These are phyloP conservation scores for Campoplex capitator DNA, from an alignment of 2,888 invertebrate genomes.

Conservation along the genomic window DNA sequence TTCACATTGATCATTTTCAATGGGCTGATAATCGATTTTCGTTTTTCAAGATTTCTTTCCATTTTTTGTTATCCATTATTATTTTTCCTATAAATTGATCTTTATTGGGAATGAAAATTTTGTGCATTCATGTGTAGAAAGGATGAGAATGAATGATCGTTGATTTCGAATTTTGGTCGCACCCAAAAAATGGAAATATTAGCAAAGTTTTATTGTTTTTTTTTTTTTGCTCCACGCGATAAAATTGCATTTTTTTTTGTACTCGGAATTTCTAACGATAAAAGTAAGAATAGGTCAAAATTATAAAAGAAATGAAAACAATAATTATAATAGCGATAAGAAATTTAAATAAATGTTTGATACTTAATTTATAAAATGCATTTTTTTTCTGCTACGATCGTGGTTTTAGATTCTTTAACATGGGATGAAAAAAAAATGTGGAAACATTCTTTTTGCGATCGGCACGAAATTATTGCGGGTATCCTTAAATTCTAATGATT, in stretches of 20 bases:
- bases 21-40: neutral
- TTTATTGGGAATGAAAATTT: neutral
- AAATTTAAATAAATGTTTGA: neutral
- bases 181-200: neutral
- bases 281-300: neutral
- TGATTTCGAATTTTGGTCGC: neutral
- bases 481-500: conserved; percentile 67
- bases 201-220: neutral
- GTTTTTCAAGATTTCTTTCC: neutral
- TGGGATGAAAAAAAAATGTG: neutral
- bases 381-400: neutral
- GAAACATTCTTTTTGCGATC: conserved; percentile 15
- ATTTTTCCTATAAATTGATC: neutral
- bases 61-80: neutral
- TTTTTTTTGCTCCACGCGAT: neutral
- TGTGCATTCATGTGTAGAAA: neutral
- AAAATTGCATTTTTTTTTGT: neutral
- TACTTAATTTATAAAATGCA: neutral
- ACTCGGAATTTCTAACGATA: neutral
- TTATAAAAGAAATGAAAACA: neutral
- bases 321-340: neutral
- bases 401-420: neutral
- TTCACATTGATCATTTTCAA: neutral
- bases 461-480: conserved; percentile 63
- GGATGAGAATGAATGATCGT: neutral